phyloP scores from a whole-genome alignment of 1,140 invertebrate genomes.

The Polyergus mexicanus region DNA sequence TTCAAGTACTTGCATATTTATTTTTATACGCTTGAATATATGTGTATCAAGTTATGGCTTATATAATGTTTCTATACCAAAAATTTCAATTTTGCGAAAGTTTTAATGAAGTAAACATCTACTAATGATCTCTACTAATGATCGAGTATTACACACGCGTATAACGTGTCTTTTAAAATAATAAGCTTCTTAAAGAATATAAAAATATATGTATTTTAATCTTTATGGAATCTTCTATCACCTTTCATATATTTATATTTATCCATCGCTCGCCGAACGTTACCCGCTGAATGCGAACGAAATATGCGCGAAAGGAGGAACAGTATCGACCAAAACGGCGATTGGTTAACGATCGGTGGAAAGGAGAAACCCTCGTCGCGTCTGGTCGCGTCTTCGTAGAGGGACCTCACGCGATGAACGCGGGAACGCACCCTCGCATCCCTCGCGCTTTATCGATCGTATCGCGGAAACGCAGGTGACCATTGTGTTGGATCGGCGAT shows the following conservation, averaged over 20 bases:
- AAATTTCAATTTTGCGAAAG: too few species aligned
- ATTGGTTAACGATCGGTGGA: constrained; percentile 14
- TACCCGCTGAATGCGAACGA: background rate
- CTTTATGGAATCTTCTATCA: background rate
- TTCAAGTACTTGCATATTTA: too few species aligned
- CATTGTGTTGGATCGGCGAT: constrained; percentile 24
- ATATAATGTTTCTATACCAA: too few species aligned
- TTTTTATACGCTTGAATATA: too few species aligned
- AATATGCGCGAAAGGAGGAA: constrained; percentile 1
- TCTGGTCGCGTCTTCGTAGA: background rate
- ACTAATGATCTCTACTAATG: background rate
- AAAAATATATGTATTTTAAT: background rate
- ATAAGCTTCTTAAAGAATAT: background rate
- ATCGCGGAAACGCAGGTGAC: constrained; percentile 50
- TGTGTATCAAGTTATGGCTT: too few species aligned
- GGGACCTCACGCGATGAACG: constrained; percentile 34
- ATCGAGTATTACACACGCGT: background rate
- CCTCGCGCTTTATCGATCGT: constrained; percentile 45
- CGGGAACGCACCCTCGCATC: constrained; percentile 24
- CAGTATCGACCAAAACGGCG: constrained; percentile 35
- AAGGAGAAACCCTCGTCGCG: constrained; percentile 35
- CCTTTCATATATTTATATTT: background rate
- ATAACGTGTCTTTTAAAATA: background rate
- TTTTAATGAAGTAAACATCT: too few species aligned
- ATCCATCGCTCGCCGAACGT: background rate